Evolutionary conservation across 2,113 vertebrate species (phyloP), one percentile per base, ranked within the genome.

Genomic region (Plectropomus leopardus): DNA sequence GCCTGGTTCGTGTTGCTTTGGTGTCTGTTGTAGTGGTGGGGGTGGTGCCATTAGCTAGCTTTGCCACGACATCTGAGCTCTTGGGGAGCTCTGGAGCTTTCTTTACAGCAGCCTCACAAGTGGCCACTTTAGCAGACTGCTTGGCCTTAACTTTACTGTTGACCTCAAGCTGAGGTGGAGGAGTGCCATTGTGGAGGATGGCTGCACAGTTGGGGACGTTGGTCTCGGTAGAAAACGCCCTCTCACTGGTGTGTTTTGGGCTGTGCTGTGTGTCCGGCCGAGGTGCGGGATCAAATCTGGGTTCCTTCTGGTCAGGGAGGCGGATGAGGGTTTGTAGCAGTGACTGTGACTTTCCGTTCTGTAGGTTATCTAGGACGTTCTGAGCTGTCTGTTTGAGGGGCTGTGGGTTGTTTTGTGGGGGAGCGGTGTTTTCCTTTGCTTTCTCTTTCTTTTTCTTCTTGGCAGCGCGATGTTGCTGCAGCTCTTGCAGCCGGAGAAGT

Each of bases 391-490:
- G 96, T 82, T 95, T 91, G 40, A 94, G 93, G 32, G 94, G 92
- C 91, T 95, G 96, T 50, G 96, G 95, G 91, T 93, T 95, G 59
- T 92, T 95, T 10, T 86, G 61, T 90, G 95, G 68, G 86, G 78
- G 88, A 78, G 96, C 28, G 45, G 92, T 80, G 93, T 92, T 96
- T 91, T 97, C 97, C 91, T 96, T 94, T 1, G 93, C 90, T 80
- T 96, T 94, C 24, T 99, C 98, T 88, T 96, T 98, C 95, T 96
- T 98, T 96, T 99, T 99, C 95, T 99, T 99, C 91, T 97, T 99
- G 40, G 95, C 93, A 3, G 95, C 94, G 1, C 95, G 92, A 61
- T 97, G 93, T 28, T 97, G 97, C 86, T 97, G 97, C 50, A 97
- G 94, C 86, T 97, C 97, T 71, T 97, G 97, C 77, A 99, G 94